These are phyloP conservation scores for Agrochola litura DNA, from an alignment of 2,888 invertebrate species.

Conservation along the genomic window DNA sequence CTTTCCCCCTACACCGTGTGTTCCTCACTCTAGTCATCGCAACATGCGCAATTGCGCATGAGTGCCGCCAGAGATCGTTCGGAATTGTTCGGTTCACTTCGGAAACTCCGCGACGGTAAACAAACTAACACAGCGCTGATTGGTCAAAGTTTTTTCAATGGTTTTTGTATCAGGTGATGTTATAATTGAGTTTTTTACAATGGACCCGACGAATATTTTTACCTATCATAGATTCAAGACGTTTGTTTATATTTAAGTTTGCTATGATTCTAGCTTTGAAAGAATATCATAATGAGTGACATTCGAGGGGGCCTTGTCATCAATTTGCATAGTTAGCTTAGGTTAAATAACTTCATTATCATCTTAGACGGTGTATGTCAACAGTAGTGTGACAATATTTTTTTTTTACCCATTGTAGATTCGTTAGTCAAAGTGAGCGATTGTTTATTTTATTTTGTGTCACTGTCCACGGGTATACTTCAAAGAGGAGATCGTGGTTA, in stretches of 20 bases:
- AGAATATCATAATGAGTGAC: constrained; percentile 21
- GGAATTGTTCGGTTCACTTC: constrained; percentile 49
- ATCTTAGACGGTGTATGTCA: neutral
- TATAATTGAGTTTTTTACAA: constrained; percentile 34
- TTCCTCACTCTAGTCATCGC: constrained; percentile 75
- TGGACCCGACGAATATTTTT: constrained; percentile 14
- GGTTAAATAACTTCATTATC: constrained; percentile 12
- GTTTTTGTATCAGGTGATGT: constrained; percentile 43
- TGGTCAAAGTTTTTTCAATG: constrained; percentile 52
- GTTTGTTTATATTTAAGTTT: constrained; percentile 22
- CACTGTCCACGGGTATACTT: neutral
- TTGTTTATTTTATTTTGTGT: neutral
- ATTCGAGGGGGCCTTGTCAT: neutral
- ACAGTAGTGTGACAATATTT: neutral
- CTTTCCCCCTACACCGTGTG: constrained; percentile 79
- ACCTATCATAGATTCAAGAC: constrained; percentile 23
- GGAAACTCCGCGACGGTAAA: constrained; percentile 50
- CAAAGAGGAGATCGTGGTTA: neutral
- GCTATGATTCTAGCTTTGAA: constrained; percentile 5
- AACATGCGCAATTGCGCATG: constrained; percentile 57
- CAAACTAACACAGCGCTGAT: constrained; percentile 50
- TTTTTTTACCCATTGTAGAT: neutral
- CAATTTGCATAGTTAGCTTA: constrained; percentile 2
- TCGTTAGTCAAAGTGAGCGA: neutral
- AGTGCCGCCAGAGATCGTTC: constrained; percentile 40